These are phyloP conservation scores for Pipra filicauda DNA, from an alignment of 2,113 vertebrate genomes.

Conservation along the genomic window DNA sequence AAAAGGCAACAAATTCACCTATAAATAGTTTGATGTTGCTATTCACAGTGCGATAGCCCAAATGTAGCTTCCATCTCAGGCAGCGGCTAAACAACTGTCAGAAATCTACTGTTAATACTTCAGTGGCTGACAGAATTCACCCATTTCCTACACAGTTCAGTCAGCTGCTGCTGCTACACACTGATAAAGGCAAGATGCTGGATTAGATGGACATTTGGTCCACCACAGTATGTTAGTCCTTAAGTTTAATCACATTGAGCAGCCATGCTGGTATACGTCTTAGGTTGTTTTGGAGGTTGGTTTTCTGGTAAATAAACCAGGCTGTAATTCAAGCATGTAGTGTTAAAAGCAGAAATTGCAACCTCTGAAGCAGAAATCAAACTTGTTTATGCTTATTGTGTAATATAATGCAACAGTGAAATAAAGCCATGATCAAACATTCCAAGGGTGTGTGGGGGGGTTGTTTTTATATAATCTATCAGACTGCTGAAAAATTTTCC, in stretches of 20 bases:
- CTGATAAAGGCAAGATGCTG: slow-evolving; percentile 51
- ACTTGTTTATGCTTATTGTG: background rate
- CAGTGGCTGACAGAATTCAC: slow-evolving; percentile 32
- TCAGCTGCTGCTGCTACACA: slow-evolving; percentile 45
- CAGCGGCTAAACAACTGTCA: slow-evolving; percentile 13
- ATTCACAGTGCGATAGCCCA: slow-evolving; percentile 32
- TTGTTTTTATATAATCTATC: background rate
- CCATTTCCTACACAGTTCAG: slow-evolving; percentile 4
- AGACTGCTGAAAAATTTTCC: background rate
- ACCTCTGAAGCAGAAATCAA: slow-evolving; percentile 19
- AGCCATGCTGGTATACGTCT: background rate
- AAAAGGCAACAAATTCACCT: slow-evolving; percentile 36
- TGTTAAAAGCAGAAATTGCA: background rate
- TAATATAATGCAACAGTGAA: background rate
- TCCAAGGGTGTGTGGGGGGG: background rate
- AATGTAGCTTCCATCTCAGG: slow-evolving; percentile 26
- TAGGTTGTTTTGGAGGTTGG: background rate
- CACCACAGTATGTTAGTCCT: background rate
- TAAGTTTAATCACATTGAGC: background rate
- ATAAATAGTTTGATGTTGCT: slow-evolving; percentile 39
- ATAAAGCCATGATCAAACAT: background rate
- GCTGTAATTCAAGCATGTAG: background rate
- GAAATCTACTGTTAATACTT: slow-evolving; percentile 44
- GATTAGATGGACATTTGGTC: slow-evolving; percentile 44
- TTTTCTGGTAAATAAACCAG: slow-evolving; percentile 14